Percentiles rank a stretch among this genome's conserved stretches.
Conservation (phyloP, 2,113 vertebrate genomes). For the Mixornis gularis region DNA sequence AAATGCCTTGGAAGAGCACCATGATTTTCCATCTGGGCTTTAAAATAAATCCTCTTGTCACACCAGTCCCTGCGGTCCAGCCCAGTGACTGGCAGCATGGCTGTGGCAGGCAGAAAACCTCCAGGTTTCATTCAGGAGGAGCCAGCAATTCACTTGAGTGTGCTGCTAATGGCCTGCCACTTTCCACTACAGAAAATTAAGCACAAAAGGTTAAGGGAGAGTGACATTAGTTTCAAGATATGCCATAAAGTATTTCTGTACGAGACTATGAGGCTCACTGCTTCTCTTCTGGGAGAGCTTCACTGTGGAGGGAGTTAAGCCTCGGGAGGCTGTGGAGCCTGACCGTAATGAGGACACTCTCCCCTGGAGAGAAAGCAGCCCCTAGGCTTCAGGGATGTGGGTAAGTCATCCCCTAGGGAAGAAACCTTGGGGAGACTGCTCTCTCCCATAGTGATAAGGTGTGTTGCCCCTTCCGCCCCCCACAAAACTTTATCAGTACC, state of each 20-base stretch:
- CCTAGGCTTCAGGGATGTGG: no score
- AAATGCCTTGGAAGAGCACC: neutral
- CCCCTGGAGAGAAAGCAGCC: no score
- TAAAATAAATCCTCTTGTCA: neutral
- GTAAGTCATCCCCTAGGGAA: no score
- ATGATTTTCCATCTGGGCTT: neutral
- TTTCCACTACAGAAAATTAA: neutral
- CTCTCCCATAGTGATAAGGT: no score
- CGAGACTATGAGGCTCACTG: neutral
- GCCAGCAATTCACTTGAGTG: neutral
- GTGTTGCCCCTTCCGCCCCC: no score
- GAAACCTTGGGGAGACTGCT: no score
- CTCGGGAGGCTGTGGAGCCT: no score
- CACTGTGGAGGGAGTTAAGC: no score
- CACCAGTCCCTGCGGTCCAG: fast-evolving
- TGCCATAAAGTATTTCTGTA: fast-evolving
- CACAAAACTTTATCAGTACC: no score
- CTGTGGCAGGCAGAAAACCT: neutral
- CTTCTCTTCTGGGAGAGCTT: neutral
- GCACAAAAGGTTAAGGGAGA: neutral
- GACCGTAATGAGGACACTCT: no score
- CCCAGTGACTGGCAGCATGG: fast-evolving
- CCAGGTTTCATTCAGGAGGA: neutral
- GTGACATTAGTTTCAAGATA: neutral
- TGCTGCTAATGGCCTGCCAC: neutral